Percentiles rank a stretch among this genome's conserved stretches.
phyloP scores from a whole-genome alignment of 2,888 invertebrate genomes.

The Andrena camellia region DNA sequence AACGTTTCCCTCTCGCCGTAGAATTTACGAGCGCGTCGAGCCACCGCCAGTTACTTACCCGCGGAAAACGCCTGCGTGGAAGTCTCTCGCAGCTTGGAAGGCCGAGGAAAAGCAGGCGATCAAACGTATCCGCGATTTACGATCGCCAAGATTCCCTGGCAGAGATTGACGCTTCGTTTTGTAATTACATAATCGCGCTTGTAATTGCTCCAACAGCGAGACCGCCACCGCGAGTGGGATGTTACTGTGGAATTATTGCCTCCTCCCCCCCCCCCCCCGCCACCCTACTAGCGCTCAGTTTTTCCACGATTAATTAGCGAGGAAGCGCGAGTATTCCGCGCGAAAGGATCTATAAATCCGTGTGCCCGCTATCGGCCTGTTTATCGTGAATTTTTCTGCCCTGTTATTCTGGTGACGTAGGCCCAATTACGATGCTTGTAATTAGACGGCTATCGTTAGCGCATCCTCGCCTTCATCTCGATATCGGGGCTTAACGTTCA shows the following conservation, averaged over 20 bases:
- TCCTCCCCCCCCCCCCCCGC: not conserved
- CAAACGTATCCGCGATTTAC: constrained; percentile 53
- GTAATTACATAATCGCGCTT: constrained; percentile 51
- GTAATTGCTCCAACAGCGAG: constrained; percentile 31
- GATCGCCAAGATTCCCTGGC: constrained; percentile 39
- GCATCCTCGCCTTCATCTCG: not conserved
- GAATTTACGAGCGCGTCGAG: constrained; percentile 11
- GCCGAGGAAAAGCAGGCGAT: constrained; percentile 20
- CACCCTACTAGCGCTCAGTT: not conserved
- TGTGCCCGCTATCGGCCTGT: not conserved
- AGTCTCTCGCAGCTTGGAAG: not conserved
- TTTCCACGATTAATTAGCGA: constrained; percentile 29
- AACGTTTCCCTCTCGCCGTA: constrained; percentile 22
- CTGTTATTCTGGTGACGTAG: not conserved
- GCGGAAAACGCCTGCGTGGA: constrained; percentile 14
- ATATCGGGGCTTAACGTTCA: not conserved
- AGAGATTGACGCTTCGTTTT: constrained; percentile 46
- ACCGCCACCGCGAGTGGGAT: constrained; percentile 38
- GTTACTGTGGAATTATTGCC: constrained; percentile 48
- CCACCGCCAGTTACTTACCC: not conserved
- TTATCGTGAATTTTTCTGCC: not conserved
- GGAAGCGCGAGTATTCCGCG: constrained; percentile 11
- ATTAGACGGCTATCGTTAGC: not conserved
- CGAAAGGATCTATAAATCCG: constrained; percentile 10
- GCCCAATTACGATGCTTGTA: not conserved